Evolutionary conservation across 1,140 invertebrate species (phyloP).

Genomic region (Drosophila azteca): DNA sequence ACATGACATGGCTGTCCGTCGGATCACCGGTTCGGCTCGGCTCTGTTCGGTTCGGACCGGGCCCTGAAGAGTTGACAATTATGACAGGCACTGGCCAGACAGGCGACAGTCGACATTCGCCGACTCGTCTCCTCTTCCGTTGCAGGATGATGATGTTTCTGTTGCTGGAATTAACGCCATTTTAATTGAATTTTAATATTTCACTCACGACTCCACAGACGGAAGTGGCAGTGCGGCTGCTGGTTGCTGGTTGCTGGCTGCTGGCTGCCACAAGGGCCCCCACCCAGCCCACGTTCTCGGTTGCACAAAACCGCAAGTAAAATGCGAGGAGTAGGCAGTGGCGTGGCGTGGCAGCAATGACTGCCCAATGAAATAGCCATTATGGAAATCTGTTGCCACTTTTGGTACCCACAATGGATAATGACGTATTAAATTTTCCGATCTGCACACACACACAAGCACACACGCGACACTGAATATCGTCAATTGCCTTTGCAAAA

Average conservation of each 20-base stretch:
- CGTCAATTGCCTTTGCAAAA: too few species aligned
- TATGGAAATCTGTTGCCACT: slow-evolving; percentile 76
- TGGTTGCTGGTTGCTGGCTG: too few species aligned
- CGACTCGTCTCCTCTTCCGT: slow-evolving; percentile 17
- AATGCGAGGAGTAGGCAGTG: slow-evolving; percentile 49
- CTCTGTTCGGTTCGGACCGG: neutral
- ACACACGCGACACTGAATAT: too few species aligned
- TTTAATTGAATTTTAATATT: slow-evolving; percentile 84
- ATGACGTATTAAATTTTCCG: slow-evolving; percentile 46
- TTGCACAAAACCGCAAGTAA: slow-evolving; percentile 65
- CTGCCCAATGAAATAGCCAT: slow-evolving; percentile 71
- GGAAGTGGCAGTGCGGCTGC: slow-evolving; percentile 57
- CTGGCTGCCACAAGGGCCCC: slow-evolving; percentile 29
- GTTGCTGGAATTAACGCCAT: slow-evolving; percentile 81
- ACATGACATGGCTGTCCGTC: slow-evolving; percentile 58
- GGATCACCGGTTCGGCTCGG: slow-evolving; percentile 1
- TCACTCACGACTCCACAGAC: slow-evolving; percentile 74
- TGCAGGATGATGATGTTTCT: slow-evolving; percentile 24
- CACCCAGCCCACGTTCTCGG: slow-evolving; percentile 18
- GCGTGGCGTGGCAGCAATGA: neutral
- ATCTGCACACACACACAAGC: too few species aligned
- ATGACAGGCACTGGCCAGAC: slow-evolving; percentile 62
- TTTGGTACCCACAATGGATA: slow-evolving; percentile 59
- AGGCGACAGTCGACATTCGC: slow-evolving; percentile 21
- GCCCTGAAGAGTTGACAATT: slow-evolving; percentile 73